Evolutionary conservation across 2,797 vertebrate genomes (phyloP).

Genomic region (Mormyrops attenuatus): DNA sequence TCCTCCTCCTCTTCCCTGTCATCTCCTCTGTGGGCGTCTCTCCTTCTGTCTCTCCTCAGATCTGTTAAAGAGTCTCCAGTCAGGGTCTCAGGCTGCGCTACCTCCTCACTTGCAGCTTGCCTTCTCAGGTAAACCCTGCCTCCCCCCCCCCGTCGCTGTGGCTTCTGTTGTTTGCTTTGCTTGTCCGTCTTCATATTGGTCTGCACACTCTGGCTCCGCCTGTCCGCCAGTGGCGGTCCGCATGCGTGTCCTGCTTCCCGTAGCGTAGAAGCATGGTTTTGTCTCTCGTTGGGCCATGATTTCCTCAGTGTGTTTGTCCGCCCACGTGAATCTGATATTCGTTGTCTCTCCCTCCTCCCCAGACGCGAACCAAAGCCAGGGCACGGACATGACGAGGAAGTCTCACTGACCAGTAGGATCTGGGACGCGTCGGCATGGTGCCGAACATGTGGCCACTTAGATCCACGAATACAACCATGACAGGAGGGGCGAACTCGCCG

Average conservation of each 20-base stretch:
- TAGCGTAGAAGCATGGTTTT: neutral
- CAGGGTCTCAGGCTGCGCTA: constrained; percentile 86
- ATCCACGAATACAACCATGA: constrained; percentile 32
- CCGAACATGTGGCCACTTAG: constrained; percentile 27
- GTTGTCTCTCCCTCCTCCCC: constrained; percentile 21
- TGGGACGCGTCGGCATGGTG: constrained; percentile 18
- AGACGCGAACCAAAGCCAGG: constrained; percentile 98
- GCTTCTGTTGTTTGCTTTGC: constrained; percentile 31
- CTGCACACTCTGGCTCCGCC: neutral
- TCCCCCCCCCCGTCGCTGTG: neutral
- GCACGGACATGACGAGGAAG: constrained; percentile 91
- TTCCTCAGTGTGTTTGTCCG: neutral
- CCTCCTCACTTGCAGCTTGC: constrained; percentile 94
- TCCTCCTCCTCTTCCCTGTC: neutral
- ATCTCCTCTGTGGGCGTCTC: constrained; percentile 19
- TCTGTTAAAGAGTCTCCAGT: constrained; percentile 98
- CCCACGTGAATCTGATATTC: neutral
- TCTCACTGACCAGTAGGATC: constrained; percentile 75
- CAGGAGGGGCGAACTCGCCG: neutral
- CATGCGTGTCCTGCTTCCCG: neutral
- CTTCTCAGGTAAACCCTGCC: constrained; percentile 81
- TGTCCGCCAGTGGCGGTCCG: neutral
- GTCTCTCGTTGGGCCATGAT: neutral
- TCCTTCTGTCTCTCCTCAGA: constrained; percentile 63
- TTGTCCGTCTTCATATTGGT: constrained; percentile 17